Evolutionary conservation across 2,797 vertebrate species (phyloP).

Genomic region (Scleropages formosus): DNA sequence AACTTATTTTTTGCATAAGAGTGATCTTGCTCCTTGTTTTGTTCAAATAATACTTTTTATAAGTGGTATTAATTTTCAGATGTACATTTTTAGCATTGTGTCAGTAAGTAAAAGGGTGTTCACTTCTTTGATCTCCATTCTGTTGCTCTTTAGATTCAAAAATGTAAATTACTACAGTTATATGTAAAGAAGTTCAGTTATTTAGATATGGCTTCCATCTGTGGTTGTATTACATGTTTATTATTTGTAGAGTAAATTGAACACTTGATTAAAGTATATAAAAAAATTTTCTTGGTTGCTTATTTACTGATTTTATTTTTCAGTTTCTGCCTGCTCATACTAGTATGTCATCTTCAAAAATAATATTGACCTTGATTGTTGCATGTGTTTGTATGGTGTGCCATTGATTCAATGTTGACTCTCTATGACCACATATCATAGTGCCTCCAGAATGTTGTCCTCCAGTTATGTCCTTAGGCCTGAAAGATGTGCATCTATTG

Average conservation of each 20-base stretch:
- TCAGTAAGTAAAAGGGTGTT: no score
- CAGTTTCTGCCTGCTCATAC: neutral
- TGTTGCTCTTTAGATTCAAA: slow-evolving; percentile 14
- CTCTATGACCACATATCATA: no score
- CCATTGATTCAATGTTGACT: no score
- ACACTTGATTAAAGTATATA: no score
- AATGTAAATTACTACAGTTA: neutral
- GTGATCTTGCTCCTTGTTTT: slow-evolving; percentile 2
- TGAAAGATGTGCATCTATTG: neutral
- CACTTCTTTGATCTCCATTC: no score
- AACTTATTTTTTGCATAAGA: neutral
- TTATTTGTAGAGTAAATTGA: no score
- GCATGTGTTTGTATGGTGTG: neutral
- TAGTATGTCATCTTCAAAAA: neutral
- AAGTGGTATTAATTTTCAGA: neutral
- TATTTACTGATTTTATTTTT: neutral
- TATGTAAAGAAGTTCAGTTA: slow-evolving; percentile 5
- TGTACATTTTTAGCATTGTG: neutral
- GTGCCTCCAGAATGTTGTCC: no score
- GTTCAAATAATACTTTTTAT: neutral
- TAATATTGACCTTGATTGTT: neutral
- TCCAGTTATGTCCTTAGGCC: neutral
- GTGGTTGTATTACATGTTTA: neutral
- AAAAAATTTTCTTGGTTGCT: no score
- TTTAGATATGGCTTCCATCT: neutral